Percentiles rank a stretch among this genome's conserved stretches.
These are phyloP conservation scores for Meloidogyne hapla DNA, from an alignment of 1,140 invertebrate genomes.

Conservation along the genomic window DNA sequence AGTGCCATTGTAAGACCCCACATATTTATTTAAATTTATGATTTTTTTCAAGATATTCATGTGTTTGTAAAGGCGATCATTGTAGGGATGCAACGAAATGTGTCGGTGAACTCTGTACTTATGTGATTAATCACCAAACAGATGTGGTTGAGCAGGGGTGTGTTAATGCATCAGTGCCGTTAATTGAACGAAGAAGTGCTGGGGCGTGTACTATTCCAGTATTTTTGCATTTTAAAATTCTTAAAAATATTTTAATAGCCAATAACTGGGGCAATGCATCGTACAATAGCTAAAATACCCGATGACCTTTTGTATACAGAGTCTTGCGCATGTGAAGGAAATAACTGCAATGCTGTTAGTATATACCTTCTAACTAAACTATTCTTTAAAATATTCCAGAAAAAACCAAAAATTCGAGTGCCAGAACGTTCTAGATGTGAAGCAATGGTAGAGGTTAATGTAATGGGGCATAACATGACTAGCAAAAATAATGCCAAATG, in stretches of 20 bases:
- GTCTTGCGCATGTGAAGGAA: constrained; percentile 54
- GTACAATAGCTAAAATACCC: constrained; percentile 52
- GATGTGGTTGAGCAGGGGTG: constrained; percentile 56
- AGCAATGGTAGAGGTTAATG: constrained; percentile 50
- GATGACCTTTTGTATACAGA: constrained; percentile 59
- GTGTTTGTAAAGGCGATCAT: constrained; percentile 57
- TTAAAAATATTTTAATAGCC: constrained; percentile 36
- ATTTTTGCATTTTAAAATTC: not conserved
- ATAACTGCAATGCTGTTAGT: constrained; percentile 50
- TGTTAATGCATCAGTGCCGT: constrained; percentile 60
- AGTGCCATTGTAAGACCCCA: constrained; percentile 30
- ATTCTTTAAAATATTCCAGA: not conserved
- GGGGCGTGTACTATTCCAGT: constrained; percentile 62
- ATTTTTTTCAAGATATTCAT: constrained; percentile 39
- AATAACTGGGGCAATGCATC: constrained; percentile 64
- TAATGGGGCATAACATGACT: constrained; percentile 51
- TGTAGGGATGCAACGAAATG: constrained; percentile 51
- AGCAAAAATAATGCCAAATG: constrained; percentile 49
- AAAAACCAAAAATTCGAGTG: constrained; percentile 51
- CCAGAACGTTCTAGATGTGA: constrained; percentile 52
- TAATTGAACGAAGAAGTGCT: constrained; percentile 55
- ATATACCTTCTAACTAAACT: not conserved
- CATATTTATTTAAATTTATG: not conserved
- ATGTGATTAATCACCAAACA: constrained; percentile 55
- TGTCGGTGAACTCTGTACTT: constrained; percentile 58